Percentiles rank a stretch among this genome's conserved stretches.
phyloP scores from a whole-genome alignment of 1,140 invertebrate species.

The Drosophila persimilis region DNA sequence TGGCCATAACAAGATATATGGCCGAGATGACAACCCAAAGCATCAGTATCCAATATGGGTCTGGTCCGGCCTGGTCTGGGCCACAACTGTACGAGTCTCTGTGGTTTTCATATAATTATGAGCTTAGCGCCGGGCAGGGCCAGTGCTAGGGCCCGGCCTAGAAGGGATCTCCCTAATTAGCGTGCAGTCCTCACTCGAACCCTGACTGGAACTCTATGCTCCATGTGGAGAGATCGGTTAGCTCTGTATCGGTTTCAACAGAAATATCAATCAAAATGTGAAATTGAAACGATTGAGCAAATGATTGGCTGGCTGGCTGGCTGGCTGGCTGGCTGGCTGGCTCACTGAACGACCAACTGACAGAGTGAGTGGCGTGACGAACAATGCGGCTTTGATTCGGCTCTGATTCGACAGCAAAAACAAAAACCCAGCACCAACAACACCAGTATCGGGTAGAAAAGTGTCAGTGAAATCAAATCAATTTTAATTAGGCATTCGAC shows the following conservation, averaged over 20 bases:
- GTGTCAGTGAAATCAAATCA: conserved; percentile 81
- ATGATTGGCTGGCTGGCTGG: conserved; percentile 53
- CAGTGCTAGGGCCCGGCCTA: too few relatives aligned
- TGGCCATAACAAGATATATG: conserved; percentile 76
- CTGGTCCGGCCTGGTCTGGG: conserved; percentile 10
- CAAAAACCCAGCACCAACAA: background rate
- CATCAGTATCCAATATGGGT: conserved; percentile 16
- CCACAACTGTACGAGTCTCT: conserved; percentile 2
- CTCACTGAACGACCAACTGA: conserved; percentile 40
- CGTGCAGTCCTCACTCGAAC: conserved; percentile 24
- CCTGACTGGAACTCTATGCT: conserved; percentile 21
- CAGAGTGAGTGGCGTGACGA: conserved; percentile 67
- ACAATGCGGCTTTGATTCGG: conserved; percentile 78
- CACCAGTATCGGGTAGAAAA: conserved; percentile 51
- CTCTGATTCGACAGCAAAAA: conserved; percentile 4
- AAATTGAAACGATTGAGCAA: conserved; percentile 78
- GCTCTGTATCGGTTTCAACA: conserved; percentile 71
- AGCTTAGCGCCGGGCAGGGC: conserved; percentile 71
- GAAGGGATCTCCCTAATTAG: conserved; percentile 66
- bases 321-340: conserved; percentile 40
- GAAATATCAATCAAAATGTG: conserved; percentile 81
- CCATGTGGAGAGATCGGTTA: conserved; percentile 30
- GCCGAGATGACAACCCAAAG: conserved; percentile 72
- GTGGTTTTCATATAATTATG: conserved; percentile 75
- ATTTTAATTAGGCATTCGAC: conserved; percentile 77